phyloP scores from a whole-genome alignment of 2,113 vertebrate species.

The Maccullochella peelii region DNA sequence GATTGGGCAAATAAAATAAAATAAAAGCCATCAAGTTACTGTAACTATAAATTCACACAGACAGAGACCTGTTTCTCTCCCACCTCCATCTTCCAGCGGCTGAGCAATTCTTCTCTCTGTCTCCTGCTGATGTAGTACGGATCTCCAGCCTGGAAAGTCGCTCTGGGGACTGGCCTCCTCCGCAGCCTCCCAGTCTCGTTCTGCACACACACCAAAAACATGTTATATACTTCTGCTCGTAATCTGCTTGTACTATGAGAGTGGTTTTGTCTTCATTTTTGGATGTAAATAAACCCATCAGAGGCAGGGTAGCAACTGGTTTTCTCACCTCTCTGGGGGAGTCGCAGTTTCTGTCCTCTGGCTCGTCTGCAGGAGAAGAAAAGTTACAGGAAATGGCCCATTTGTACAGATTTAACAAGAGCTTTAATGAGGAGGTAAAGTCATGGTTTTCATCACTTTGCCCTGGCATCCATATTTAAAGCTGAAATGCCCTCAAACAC shows the following conservation, averaged over 20 bases:
- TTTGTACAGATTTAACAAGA: conserved; percentile 66
- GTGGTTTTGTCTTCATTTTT: conserved; percentile 4
- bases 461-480: conserved; percentile 41
- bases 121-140: conserved; percentile 97
- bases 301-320: background rate
- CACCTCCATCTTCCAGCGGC: conserved; percentile 96
- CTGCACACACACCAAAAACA: conserved; percentile 75
- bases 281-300: background rate
- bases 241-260: conserved; percentile 24
- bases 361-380: conserved; percentile 83
- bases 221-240: background rate
- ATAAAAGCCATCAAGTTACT: background rate
- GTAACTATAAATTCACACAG: conserved; percentile 48
- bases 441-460: conserved; percentile 62
- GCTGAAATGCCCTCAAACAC: conserved; percentile 25
- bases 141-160: conserved; percentile 97
- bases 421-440: conserved; percentile 55
- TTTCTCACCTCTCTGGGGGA: conserved; percentile 91
- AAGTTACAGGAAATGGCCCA: conserved; percentile 67
- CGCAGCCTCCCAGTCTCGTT: conserved; percentile 91
- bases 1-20: background rate
- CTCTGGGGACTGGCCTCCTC: conserved; percentile 93
- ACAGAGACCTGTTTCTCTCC: conserved; percentile 76
- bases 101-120: conserved; percentile 95
- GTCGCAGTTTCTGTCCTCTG: conserved; percentile 91